Evolutionary conservation across 37 sponge, comb jelly and placozoan species (phyloP), one percentile per base, ranked within the genome.

Genomic region (Mnemiopsis leidyi): DNA sequence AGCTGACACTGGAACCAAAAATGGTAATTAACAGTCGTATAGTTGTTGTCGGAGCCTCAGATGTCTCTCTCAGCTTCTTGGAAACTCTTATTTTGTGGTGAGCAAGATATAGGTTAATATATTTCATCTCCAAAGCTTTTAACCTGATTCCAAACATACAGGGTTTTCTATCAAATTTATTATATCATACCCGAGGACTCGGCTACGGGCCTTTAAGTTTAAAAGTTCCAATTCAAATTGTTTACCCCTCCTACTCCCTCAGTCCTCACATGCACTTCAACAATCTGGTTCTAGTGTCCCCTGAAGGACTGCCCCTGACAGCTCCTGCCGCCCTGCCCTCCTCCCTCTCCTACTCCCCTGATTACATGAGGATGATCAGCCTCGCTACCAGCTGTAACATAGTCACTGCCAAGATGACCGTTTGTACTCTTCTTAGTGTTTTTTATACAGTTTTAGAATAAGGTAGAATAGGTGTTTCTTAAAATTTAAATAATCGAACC

Each of bases 251-350:
- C 13, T 48, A 48, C 31, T 76, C 9, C 38, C 18, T 0, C 82
- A 96, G 95, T 76, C 98, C 99, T 34, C 98, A 99, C 93, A 83
- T 99, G 20, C 93, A 77, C 93, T 99, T 99, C 94, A 96, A 96
- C 93, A 99, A 97, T 93, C 88, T 99, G 48, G 94, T 93, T 0
- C 94, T 99, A 1, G 75, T 99, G 39, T 96, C 96, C 38, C 95
- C 96, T 25, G 40, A 96, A 68, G 97, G 97, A 0, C 32, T 97
- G 69, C 95, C 96, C 69, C 90, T 85, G 0, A 40, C 25, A 39
- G 93, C 26, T 24, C 93, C 73, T 61, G 38, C 90, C 0, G 39
- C 90, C 5, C 39, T 39, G 7, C 90, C 90, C 90, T 40, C 40
- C 61, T 85, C 90, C 40, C 90, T 85, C 16, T 38, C 40, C 40